A percentile compares a stretch with the other conserved stretches of the same genome.
Conservation (phyloP, 1,140 invertebrate genomes). For the Cherax destructor region DNA sequence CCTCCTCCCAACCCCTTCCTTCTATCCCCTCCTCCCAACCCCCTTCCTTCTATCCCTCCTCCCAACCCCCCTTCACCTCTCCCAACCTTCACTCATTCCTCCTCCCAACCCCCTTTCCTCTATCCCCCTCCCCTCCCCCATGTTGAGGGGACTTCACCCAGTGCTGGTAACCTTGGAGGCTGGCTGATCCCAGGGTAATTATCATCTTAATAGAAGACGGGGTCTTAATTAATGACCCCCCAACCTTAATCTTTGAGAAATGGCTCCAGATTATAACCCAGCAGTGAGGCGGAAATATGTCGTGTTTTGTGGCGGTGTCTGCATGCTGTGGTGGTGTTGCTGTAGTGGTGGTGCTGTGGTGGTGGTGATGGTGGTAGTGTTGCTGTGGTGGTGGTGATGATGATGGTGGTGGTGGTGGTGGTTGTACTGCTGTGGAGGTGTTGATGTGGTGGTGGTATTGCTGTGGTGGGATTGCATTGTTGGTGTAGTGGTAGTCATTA, state of each 20-base stretch:
- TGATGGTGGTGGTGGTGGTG: neutral
- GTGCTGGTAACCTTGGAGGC: neutral
- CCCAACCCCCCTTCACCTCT: neutral
- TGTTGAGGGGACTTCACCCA: neutral
- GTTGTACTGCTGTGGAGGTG: neutral
- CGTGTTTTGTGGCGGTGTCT: neutral
- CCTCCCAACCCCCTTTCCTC: no score
- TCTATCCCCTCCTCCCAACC: neutral
- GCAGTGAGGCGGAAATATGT: neutral
- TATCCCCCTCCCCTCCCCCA: neutral
- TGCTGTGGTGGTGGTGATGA: neutral
- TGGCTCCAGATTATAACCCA: constrained; percentile 7
- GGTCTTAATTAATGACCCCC: constrained; percentile 1
- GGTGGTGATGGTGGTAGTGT: neutral
- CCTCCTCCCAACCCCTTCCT: no score
- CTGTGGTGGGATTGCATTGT: no score
- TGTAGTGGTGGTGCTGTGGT: constrained; percentile 3
- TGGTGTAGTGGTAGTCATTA: no score
- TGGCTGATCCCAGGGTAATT: neutral
- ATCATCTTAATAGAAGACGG: constrained; percentile 13
- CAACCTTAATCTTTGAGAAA: constrained; percentile 16
- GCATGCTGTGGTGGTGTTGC: neutral
- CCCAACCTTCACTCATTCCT: neutral
- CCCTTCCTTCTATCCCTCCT: neutral
- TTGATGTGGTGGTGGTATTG: no score